Base-by-base conservation (phyloP, 2,113 vertebrate genomes). In the Oryzias javanicus region DNA sequence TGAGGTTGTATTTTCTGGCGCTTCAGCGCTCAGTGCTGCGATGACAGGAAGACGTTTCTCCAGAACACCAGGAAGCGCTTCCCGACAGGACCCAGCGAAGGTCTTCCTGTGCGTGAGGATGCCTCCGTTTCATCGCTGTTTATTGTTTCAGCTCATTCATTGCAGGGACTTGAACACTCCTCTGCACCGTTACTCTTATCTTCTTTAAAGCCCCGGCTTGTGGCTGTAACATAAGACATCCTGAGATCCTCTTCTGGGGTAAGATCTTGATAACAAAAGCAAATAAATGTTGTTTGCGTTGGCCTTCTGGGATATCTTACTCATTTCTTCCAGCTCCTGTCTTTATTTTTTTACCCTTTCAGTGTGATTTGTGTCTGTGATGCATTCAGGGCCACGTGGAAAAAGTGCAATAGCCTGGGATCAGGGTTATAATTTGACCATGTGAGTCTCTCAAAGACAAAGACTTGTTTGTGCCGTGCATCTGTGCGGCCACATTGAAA, bases 61-160 rank as follows among this genome's bases (percentile, higher is more conserved):
- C 49, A 51, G 54, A 69, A 76, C 63, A 59, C 41, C 87, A 86
- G 89, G 84, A 89, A 86, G 55, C 10, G 58, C 70, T 89, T 90
- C 87, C 87, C 82, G 83, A 71, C 70, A 52, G 56, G 51, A 64
- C 57, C 14, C 40, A 65, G 70, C 45, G 53, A 78, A 65, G 70
- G 77, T 82, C 77, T 83, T 86, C 81, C 83, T 81, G 76, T 70
- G 52, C 54, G 62, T 35, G 45, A 64, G 61, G 74, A 70, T 74
- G 64, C 60, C 24, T 77, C 68, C 22, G 47, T 53, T 72, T 58
- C 22, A 60, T 42, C 18, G 50, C 58, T 67, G 45, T 74, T 75
- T 72, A 52, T 62, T 57, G 45, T 66, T 77, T 64, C 35, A 51
- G 5, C 27, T 47, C 17, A 41, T 59, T 42, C 45, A 41, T 41